Conservation (phyloP, 2,113 vertebrate genomes). For the Oryzias curvinotus region DNA sequence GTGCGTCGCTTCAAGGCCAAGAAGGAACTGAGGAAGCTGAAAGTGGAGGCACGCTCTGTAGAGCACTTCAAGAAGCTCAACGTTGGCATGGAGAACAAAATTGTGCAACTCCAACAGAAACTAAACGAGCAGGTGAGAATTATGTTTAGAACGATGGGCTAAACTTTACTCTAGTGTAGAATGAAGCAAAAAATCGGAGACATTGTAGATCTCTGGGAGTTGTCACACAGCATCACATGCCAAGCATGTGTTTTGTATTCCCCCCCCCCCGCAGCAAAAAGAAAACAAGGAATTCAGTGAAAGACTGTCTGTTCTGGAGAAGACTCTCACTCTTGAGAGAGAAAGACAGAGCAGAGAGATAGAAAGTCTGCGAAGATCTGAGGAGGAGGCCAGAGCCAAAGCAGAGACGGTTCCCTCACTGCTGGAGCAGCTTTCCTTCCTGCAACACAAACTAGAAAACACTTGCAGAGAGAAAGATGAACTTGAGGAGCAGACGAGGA, state of each 20-base stretch:
- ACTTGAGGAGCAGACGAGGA: conserved; percentile 75
- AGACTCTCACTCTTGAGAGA: conserved; percentile 74
- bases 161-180: conserved; percentile 6
- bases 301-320: conserved; percentile 79
- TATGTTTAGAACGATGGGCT: neutral
- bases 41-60: conserved; percentile 93
- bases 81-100: conserved; percentile 96
- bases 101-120: conserved; percentile 94
- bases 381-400: conserved; percentile 82
- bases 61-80: conserved; percentile 94
- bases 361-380: conserved; percentile 80
- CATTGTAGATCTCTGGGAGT: conserved; percentile 41
- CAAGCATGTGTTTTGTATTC: conserved; percentile 51
- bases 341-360: conserved; percentile 84
- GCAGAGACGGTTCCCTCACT: conserved; percentile 81
- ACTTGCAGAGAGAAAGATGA: conserved; percentile 83
- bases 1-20: conserved; percentile 89
- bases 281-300: conserved; percentile 89
- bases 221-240: conserved; percentile 60
- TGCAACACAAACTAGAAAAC: conserved; percentile 84
- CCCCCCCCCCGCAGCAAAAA: conserved; percentile 80
- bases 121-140: conserved; percentile 89
- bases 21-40: conserved; percentile 88
- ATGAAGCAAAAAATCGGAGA: neutral
- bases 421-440: conserved; percentile 87